phyloP scores from a whole-genome alignment of 2,113 vertebrate genomes.

The Steatornis caripensis region DNA sequence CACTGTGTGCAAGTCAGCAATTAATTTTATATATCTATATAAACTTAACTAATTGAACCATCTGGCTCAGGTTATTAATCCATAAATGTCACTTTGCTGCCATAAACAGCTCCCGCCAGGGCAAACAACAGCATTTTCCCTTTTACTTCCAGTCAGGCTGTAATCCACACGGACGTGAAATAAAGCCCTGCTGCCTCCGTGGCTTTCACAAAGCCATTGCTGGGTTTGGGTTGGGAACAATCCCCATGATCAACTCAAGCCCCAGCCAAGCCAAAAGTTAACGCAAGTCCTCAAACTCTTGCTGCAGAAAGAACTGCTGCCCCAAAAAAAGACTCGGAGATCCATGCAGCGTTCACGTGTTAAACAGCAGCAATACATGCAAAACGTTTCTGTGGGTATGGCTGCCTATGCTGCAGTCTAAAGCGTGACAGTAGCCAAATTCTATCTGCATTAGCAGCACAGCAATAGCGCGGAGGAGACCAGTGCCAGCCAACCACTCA shows the following conservation, averaged over 20 bases:
- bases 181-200: not conserved
- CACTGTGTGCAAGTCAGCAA: not conserved
- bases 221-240: not conserved
- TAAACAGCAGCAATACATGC: not conserved
- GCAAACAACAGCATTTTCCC: not conserved
- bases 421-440: not conserved
- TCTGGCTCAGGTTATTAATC: not conserved
- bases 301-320: not conserved
- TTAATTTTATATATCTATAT: not conserved
- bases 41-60: not conserved
- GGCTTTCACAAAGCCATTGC: fast-evolving
- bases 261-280: not conserved
- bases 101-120: not conserved
- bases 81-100: not conserved
- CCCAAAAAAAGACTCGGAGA: fast-evolving
- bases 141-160: not conserved
- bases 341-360: fast-evolving
- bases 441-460: not conserved
- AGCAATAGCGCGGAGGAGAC: fast-evolving
- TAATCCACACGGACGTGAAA: fast-evolving
- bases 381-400: fast-evolving
- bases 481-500: not conserved
- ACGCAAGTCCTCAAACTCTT: not conserved
- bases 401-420: not conserved
- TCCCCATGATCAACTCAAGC: fast-evolving